These are phyloP conservation scores for Felis chaus DNA, from an alignment of 2,113 vertebrate genomes.

Conservation along the genomic window DNA sequence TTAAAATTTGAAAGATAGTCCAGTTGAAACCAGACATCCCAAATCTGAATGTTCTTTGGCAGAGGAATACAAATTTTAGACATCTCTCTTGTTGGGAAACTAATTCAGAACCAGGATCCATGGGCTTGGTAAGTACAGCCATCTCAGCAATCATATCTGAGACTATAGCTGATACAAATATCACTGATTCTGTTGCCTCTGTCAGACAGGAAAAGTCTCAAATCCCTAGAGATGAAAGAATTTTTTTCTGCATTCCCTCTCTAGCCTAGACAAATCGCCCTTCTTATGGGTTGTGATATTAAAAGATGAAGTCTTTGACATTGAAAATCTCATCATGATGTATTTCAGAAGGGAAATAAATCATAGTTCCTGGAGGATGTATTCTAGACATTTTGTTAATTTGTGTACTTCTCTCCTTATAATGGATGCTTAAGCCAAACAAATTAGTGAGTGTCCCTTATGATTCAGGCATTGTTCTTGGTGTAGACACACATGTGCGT, in stretches of 20 bases:
- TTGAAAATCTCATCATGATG: background rate
- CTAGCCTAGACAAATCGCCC: background rate
- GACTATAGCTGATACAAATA: background rate
- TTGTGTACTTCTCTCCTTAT: background rate
- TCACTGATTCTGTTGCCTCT: background rate
- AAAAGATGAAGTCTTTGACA: background rate
- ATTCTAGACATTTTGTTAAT: background rate
- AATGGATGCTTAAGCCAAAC: background rate
- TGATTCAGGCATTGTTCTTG: background rate
- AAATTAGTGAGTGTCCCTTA: background rate
- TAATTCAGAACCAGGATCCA: background rate
- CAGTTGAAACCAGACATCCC: background rate
- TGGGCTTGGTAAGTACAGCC: background rate
- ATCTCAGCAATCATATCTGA: background rate
- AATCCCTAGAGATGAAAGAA: background rate
- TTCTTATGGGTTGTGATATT: background rate
- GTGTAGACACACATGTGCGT: background rate
- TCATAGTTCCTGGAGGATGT: background rate
- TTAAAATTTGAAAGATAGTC: background rate
- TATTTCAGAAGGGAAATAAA: constrained; percentile 15
- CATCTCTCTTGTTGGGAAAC: background rate
- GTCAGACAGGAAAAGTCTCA: background rate
- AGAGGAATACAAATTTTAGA: background rate
- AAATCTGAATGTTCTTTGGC: background rate
- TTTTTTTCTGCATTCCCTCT: background rate